These are phyloP conservation scores for Dynastes hyllus DNA, from an alignment of 2,888 invertebrate species.

Conservation along the genomic window DNA sequence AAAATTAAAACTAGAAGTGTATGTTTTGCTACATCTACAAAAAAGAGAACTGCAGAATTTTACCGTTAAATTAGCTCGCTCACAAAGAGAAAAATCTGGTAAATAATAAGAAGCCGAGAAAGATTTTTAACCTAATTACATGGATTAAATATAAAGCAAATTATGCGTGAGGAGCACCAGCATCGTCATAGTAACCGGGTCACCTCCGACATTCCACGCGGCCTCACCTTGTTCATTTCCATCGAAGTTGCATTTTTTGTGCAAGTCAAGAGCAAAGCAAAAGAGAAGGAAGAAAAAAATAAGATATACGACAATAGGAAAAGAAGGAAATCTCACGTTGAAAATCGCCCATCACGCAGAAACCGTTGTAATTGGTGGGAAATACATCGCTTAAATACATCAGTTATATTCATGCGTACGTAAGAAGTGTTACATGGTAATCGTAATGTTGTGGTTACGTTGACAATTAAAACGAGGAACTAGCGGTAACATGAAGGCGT, in stretches of 20 bases:
- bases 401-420: neutral
- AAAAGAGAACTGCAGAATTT: no score
- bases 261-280: slow-evolving; percentile 7
- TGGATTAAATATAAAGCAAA: slow-evolving; percentile 16
- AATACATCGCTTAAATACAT: neutral
- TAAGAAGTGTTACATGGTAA: slow-evolving; percentile 16
- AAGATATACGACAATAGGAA: neutral
- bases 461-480: slow-evolving; percentile 21
- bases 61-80: no score
- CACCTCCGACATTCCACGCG: slow-evolving; percentile 38
- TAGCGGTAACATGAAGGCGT: slow-evolving; percentile 10
- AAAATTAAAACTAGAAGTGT: no score
- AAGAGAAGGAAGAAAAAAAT: neutral
- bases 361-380: slow-evolving; percentile 18
- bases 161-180: slow-evolving; percentile 15
- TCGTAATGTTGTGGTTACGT: slow-evolving; percentile 4
- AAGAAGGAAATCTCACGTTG: slow-evolving; percentile 9
- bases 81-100: no score
- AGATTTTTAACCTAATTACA: slow-evolving; percentile 23
- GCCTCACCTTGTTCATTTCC: slow-evolving; percentile 6
- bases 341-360: slow-evolving; percentile 6
- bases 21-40: no score
- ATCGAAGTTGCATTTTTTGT: slow-evolving; percentile 6
- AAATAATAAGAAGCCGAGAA: neutral
- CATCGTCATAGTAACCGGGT: slow-evolving; percentile 29